phyloP scores from a whole-genome alignment of 2,113 vertebrate species.

The Merops nubicus region DNA sequence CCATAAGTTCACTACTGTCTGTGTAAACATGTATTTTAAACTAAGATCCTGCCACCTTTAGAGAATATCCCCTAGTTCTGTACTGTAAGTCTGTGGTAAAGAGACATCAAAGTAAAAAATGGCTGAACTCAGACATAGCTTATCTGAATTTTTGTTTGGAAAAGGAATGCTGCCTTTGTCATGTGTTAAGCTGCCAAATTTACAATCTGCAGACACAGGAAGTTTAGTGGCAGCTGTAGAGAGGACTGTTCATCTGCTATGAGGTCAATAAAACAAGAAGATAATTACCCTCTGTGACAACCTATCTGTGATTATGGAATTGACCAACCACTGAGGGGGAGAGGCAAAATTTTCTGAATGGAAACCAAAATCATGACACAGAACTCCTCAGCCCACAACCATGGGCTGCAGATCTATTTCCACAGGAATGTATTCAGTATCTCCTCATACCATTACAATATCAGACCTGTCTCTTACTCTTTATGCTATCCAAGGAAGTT shows the following conservation, averaged over 20 bases:
- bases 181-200: fast-evolving
- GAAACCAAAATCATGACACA: not conserved
- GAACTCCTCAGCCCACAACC: not conserved
- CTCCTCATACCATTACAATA: not conserved
- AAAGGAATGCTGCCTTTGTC: not conserved
- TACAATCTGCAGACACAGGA: not conserved
- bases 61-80: not conserved
- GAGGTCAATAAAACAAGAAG: not conserved
- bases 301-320: not conserved
- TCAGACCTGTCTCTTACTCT: not conserved
- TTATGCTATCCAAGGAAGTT: not conserved
- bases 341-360: not conserved
- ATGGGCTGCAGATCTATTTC: not conserved
- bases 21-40: not conserved
- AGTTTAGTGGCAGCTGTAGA: not conserved
- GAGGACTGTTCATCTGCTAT: not conserved
- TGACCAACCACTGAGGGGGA: not conserved
- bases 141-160: not conserved
- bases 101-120: not conserved
- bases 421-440: not conserved
- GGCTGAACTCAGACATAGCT: not conserved
- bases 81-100: not conserved
- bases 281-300: not conserved
- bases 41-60: not conserved
- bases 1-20: not conserved